Evolutionary conservation across 1,140 invertebrate genomes (phyloP), one percentile per base, ranked within the genome.

Genomic region (Pantala flavescens): DNA sequence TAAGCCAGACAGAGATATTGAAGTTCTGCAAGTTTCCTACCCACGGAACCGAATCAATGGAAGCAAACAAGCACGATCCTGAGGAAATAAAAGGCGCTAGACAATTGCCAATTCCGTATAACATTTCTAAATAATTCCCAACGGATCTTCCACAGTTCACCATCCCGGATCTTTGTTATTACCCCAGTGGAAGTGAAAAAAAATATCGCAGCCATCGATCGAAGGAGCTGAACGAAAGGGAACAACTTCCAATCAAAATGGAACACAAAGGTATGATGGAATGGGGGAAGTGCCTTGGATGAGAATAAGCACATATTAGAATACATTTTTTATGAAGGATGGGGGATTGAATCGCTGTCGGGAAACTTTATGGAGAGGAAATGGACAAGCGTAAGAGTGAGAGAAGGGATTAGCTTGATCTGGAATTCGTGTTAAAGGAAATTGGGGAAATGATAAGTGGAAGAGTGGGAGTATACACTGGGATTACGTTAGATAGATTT

Each of bases 181-280:
- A 36, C 2, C 28, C 28, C 28, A 9, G 28, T 9, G 28, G 28
- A 36, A 36, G 28, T 36, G 9, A 36, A 36, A 36, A 36, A 36
- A 36, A 9, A 36, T 36, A 2, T 36, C 28, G 3, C 49, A 63
- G 49, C 49, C 14, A 19, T 63, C n/a, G 49, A 63, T 63, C 12
- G 49, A 63, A 63, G 49, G 49, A 63, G 16, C 49, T 16, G n/a
- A 63, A 63, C 12, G 49, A 63, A 63, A 63, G 12, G 3, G 49
- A 63, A 63, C 49, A 63, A 63, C 49, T 63, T 63, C 49, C 49
- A 63, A 63, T 63, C 49, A 63, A 63, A 63, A 63, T 63, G 49
- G 49, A 63, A 63, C 49, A 63, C 49, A 63, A 36, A 63, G 49
- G 49, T 21, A 63, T 63, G 12, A 63, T 63, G 49, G 49, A 63